Base-by-base conservation (phyloP, 2,797 vertebrate species). In the Holocentrus rufus region DNA sequence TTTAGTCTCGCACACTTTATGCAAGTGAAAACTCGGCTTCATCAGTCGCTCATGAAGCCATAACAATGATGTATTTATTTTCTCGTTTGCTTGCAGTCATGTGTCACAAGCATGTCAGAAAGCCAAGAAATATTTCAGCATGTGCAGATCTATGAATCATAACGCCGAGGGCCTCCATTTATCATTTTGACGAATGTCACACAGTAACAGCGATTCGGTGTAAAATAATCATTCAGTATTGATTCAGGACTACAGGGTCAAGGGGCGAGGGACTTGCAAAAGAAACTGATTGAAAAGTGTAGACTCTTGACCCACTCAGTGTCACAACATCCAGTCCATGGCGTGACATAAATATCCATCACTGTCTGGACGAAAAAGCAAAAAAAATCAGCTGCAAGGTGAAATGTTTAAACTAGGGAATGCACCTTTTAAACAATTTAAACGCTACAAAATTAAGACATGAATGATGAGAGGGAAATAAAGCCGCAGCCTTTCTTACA, bases 151-250 rank as follows among this genome's bases (percentile, higher is more conserved):
- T 25, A 44, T 50, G 52, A 56, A 63, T 54, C 30, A 39, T 14
- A 39, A 27, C 17, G 22, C 44, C 23, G 36, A 69, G 63, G 50
- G 50, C 49, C 34, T 47, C 18, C 22, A 69, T 76, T n/a, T 27
- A 31, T 69, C 53, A 57, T 25, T 59, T 36, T 58, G 60, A 58
- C 31, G 18, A 17, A 69, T 39, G 44, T 9, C 66, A 23, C 55
- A 52, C 9, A 49, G 58, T 64, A 57, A 36, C 8, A 44, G 54
- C 44, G 44, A 49, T 69, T 56, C 23, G 44, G 27, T 57, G 7
- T 15, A 50, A 64, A 76, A 47, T 47, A 47, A 64, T 69, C 65
- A 65, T 42, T 57, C 17, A 31, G 34, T 58, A 69, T 76, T 52
- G 65, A 76, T 50, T 50, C 59, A 27, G 5, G 11, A 20, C 53